Conservation (phyloP, 1,140 invertebrate genomes). For the Psix sp. region DNA sequence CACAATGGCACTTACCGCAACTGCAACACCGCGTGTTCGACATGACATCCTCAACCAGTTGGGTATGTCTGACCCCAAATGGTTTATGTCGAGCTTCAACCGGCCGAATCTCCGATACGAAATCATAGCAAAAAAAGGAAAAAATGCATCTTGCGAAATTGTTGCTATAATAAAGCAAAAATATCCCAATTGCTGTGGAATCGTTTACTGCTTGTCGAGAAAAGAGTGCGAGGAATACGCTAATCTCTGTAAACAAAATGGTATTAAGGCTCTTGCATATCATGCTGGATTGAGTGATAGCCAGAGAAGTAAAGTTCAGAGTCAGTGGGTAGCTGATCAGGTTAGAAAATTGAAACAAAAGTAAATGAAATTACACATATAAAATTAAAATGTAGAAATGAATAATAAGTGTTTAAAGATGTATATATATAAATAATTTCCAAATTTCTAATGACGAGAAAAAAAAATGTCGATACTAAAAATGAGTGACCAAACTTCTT, state of each 20-base stretch:
- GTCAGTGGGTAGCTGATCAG: conserved; percentile 89
- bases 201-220: conserved; percentile 96
- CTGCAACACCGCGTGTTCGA: conserved; percentile 93
- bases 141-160: conserved; percentile 82
- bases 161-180: conserved; percentile 85
- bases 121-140: conserved; percentile 86
- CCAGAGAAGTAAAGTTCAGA: conserved; percentile 84
- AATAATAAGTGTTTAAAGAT: no score
- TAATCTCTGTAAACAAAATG: conserved; percentile 79
- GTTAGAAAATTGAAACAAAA: no score
- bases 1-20: conserved; percentile 96
- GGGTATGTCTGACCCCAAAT: conserved; percentile 86
- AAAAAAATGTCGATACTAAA: no score
- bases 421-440: no score
- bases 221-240: conserved; percentile 92
- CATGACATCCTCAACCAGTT: conserved; percentile 94
- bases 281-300: conserved; percentile 91
- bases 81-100: conserved; percentile 92
- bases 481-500: no score
- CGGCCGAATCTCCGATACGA: conserved; percentile 94
- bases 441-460: no score
- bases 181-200: conserved; percentile 86
- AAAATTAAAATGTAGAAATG: no score
- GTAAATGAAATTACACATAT: no score
- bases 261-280: conserved; percentile 88